A percentile compares a stretch with the other conserved stretches of the same genome.
Evolutionary conservation across 2,113 vertebrate genomes (phyloP).

Genomic region (Fregata magnificens): DNA sequence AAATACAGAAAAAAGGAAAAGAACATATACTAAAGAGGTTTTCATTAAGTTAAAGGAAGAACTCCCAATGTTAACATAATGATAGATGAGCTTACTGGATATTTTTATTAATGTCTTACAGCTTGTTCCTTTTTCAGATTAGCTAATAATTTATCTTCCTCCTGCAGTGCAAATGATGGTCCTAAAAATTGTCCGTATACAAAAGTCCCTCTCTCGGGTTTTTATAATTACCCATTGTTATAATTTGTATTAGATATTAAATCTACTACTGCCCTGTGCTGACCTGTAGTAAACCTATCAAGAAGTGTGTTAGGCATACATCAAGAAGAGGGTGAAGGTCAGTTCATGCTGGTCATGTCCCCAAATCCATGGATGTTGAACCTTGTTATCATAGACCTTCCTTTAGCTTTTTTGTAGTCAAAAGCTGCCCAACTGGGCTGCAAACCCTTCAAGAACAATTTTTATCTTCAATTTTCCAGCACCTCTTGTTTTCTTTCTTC

Average conservation of each 20-base stretch:
- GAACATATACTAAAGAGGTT: neutral
- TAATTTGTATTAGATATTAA: neutral
- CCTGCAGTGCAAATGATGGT: neutral
- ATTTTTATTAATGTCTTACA: neutral
- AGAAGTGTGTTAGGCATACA: neutral
- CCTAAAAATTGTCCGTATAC: neutral
- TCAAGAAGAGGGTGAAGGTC: neutral
- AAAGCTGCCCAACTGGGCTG: neutral
- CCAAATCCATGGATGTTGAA: neutral
- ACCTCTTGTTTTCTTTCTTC: neutral
- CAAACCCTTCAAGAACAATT: neutral
- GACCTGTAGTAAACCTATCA: neutral
- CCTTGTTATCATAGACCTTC: neutral
- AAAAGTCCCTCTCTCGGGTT: neutral
- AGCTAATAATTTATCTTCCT: neutral
- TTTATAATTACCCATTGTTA: neutral
- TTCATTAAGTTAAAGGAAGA: neutral
- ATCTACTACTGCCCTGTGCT: neutral
- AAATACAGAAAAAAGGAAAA: neutral
- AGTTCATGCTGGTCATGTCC: neutral
- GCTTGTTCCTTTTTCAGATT: neutral
- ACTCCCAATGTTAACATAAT: neutral
- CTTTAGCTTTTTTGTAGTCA: neutral
- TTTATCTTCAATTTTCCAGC: slow-evolving; percentile 6
- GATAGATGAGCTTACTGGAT: neutral